Base-by-base conservation (phyloP, 2,113 vertebrate genomes). In the Phylloscopus trochiloides region DNA sequence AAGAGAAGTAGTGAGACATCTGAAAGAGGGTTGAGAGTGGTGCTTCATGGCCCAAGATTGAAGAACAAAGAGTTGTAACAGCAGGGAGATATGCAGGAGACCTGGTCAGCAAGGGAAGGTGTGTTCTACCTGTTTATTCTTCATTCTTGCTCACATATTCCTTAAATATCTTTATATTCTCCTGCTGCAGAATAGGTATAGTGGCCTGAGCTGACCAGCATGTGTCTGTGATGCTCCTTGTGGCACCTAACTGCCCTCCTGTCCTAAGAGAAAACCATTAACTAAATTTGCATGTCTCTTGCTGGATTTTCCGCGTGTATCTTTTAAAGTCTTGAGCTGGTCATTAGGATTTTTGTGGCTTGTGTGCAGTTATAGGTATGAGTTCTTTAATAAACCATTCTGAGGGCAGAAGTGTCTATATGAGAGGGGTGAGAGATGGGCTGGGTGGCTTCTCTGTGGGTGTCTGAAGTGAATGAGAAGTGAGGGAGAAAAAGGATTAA, bases 401-500 rank as follows among this genome's bases (percentile, higher is more conserved):
- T 0, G 6, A 72, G 73, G 52, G 61, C 0, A 18, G 61, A 84
- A 81, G 45, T 34, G 36, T 51, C 80, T 78, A 22, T 9, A 10
- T 40, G 36, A 78, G 57, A 48, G 31, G 36, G 34, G 21, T 0
- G 1, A 83, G 42, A 84, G 38, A 54, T n/a, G 57, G 68, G 38
- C 45, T 66, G 73, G 77, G 50, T 85, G 54, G 38, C 77, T 94
- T 84, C 73, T 90, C 70, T 34, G 18, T 71, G 77, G 32, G 61
- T 59, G 14, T 62, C 66, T 78, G 89, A 91, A 88, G 26, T 68
- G 52, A 89, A 94, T 63, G 52, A 89, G 57, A 84, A 91, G 31
- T 25, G 17, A 63, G n/a, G 26, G 43, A 63, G 73, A 72, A 78
- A 95, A 90, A 81, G 47, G 70, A 92, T 82, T 92, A 68, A 85